Base-by-base conservation (phyloP, 2,888 invertebrate genomes). In the Metellina segmentata region DNA sequence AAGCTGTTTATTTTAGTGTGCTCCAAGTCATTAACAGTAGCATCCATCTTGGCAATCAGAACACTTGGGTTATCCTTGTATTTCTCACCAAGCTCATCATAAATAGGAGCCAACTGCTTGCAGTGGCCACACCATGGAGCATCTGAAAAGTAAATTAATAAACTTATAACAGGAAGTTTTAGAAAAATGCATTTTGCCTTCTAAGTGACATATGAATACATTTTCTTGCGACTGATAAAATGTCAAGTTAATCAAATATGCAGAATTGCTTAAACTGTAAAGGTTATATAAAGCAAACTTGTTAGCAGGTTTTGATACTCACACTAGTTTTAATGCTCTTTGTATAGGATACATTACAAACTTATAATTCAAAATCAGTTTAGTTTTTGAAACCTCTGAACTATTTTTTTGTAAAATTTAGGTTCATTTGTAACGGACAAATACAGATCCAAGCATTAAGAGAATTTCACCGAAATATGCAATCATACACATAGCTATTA, bases 111-210 rank as follows among this genome's bases (percentile, higher is more conserved):
- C 94, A 99, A 96, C 95, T 99, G 98, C 95, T 99, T 99, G 97
- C 99, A 99, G 95, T 99, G 99, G 93, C 98, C 99, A 96, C 96
- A 96, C 99, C 99, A 99, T 93, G 99, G 99, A 86, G 99, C 99
- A 95, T 99, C 95, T 95, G 93, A 6, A 89, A 74, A 69, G 81
- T n/a, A 86, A 81, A 69, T 34, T 7, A 13, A 81, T 34, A n/a
- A 34, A 61, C 19, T 9, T 7, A 69, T 34, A 19, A 70, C n/a
- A 19, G 0, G 19, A n/a, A 78, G 52, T 34, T 9, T 9, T 77
- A 34, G n/a, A 75, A 75, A 75, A 34, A 13, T 51, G 13, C 51
- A 49, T 61, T 61, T 61, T 61, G 13, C 13, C 61, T 61, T 61
- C 0, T 9, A 34, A 34, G 34, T 34, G 34, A 34, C 34, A 4